Evolutionary conservation across 2,797 vertebrate species (phyloP), one percentile per base, ranked within the genome.

Genomic region (Discoglossus pictus): DNA sequence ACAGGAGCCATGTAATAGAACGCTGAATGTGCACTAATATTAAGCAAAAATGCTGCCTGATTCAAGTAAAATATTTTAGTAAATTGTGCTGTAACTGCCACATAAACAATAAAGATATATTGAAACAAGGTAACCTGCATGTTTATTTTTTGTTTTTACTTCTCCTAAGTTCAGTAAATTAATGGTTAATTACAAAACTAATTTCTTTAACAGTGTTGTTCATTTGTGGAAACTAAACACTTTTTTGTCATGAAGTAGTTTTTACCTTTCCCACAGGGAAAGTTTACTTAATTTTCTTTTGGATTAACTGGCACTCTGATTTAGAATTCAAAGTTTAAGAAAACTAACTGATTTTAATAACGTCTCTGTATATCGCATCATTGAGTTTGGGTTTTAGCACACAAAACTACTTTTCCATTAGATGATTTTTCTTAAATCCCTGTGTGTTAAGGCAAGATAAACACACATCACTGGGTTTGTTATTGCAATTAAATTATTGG

Each of bases 401-500:
- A 84, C 74, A 83, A 74, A 79, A 78, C 75, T 81, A 76, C 76
- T 85, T 91, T 88, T 86, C 83, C 81, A 82, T 90, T 85, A 89
- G 87, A 86, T 88, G 83, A 83, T 85, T 87, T 88, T 82, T 77
- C 81, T 75, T 75, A 91, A 90, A 91, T 88, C 89, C 88, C 80
- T 86, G 85, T 87, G 61, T 76, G 76, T 74, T 31, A 77, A 68
- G 59, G 77, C 18, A 10, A 44, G 58, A 71, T 63, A 74, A 72
- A 31, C 6, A 20, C 64, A 92, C 86, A 91, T 87, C 88, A 87
- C 83, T 90, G 87, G 86, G 74, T 90, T 90, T 90, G 82, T 85
- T 87, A 85, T 80, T 91, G 85, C 89, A 90, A 92, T 92, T 92
- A 91, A 87, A 89, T 90, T 89, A 89, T 84, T 89, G 85, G 74